Evolutionary conservation across 2,797 vertebrate species (phyloP), one percentile per base, ranked within the genome.

Genomic region (Echiichthys vipera): DNA sequence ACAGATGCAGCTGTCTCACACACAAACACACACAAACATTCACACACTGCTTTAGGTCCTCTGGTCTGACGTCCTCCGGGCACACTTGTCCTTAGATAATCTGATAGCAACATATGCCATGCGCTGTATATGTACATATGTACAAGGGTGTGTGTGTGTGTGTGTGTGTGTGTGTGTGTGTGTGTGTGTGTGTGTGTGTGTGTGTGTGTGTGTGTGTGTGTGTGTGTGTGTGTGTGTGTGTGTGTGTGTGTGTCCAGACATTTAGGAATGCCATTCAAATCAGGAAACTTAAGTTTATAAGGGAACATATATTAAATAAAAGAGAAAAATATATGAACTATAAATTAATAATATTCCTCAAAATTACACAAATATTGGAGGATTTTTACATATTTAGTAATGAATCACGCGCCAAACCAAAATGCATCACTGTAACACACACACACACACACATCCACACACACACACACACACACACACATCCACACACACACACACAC

Each of bases 1-100:
- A 74, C 70, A 72, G 68, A 71, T 74, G 45, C 80, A 80, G 83
- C 80, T 84, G 81, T 71, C 34, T 30, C 37, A 42, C 47, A 57
- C 67, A 58, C 47, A 65, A 59, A 43, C 42, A 61, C 22, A 30
- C 22, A 30, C 42, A 24, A 40, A 61, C 18, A 32, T 30, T 47
- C 43, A 40, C 7, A 25, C 30, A n/a, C 32, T 61, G n/a, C 51
- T 42, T 65, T 42, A 32, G 11, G 42, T 40, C 45, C 9, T 73
- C 53, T 36, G 51, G 32, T 67, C 47, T 59, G 42, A 65, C 4
- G 20, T 58, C 55, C 29, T 47, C 24, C 40, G 46, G 51, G 65
- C 51, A 63, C 57, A 61, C 18, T 57, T 64, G 65, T 76, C 74
- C 73, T 65, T 18, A 79, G 68, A 71, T 50, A 39, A 77, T 74